These are phyloP conservation scores for Chloropsis hardwickii DNA, from an alignment of 2,113 vertebrate species.

Conservation along the genomic window DNA sequence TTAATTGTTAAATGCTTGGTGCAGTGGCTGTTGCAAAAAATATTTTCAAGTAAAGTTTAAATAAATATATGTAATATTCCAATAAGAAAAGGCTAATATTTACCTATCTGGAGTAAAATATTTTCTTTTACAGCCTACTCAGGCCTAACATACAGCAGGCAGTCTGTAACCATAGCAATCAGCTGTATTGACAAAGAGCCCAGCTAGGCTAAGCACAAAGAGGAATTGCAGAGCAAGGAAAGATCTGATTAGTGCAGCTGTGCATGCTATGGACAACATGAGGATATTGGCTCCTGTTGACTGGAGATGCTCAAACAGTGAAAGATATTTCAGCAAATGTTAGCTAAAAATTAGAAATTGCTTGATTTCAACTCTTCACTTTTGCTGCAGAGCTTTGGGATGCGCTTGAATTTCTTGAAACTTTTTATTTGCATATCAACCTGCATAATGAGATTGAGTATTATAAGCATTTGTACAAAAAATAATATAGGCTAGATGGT, in stretches of 20 bases:
- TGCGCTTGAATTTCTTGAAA: background rate
- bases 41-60: background rate
- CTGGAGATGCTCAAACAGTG: background rate
- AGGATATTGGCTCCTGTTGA: background rate
- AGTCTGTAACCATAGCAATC: conserved; percentile 31
- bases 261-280: background rate
- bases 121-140: background rate
- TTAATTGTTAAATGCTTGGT: background rate
- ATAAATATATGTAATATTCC: background rate
- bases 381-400: background rate
- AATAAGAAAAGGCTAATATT: background rate
- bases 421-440: background rate
- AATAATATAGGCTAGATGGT: background rate
- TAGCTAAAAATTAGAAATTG: background rate
- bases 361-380: background rate
- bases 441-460: background rate
- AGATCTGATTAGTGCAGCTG: background rate
- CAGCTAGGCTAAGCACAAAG: conserved; percentile 1
- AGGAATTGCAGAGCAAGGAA: background rate
- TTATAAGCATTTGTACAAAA: background rate
- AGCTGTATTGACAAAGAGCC: background rate
- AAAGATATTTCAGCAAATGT: background rate
- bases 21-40: background rate
- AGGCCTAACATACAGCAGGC: background rate
- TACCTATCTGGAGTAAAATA: background rate